Conservation (phyloP, 2,888 invertebrate species). For the Drosophila basisetae region DNA sequence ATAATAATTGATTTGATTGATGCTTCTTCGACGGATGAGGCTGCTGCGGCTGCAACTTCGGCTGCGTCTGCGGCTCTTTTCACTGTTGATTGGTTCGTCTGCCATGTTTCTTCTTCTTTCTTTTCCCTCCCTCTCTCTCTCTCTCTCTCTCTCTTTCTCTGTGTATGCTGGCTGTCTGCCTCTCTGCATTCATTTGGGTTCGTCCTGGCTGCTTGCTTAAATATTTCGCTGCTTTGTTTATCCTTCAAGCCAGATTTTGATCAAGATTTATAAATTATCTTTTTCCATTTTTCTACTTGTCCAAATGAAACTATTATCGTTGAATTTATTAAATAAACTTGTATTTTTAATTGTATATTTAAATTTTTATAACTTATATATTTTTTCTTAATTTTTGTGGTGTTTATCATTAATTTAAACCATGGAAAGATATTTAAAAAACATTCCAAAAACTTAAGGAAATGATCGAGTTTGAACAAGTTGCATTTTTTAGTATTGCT, state of each 20-base stretch:
- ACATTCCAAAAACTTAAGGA: not conserved
- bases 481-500: not conserved
- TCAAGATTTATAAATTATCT: not conserved
- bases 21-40: slow-evolving; percentile 74
- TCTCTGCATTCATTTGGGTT: slow-evolving; percentile 7
- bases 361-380: not conserved
- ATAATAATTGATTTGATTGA: slow-evolving; percentile 85
- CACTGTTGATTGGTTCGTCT: slow-evolving; percentile 64
- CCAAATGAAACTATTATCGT: not conserved
- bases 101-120: slow-evolving; percentile 17
- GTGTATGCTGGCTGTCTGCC: not conserved
- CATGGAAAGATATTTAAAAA: not conserved
- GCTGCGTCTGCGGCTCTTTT: slow-evolving; percentile 43
- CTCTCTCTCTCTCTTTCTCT: slow-evolving; percentile 2
- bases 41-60: slow-evolving; percentile 30
- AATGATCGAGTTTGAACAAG: not conserved
- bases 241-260: not conserved
- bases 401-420: not conserved
- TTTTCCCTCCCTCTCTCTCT: slow-evolving; percentile 30
- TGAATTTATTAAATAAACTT: not conserved
- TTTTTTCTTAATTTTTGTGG: fast-evolving
- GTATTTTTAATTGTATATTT: not conserved
- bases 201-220: slow-evolving; percentile 1
- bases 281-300: not conserved
- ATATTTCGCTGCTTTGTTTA: not conserved